These are phyloP conservation scores for Botia kubotai DNA, from an alignment of 2,797 vertebrate genomes.

Conservation along the genomic window DNA sequence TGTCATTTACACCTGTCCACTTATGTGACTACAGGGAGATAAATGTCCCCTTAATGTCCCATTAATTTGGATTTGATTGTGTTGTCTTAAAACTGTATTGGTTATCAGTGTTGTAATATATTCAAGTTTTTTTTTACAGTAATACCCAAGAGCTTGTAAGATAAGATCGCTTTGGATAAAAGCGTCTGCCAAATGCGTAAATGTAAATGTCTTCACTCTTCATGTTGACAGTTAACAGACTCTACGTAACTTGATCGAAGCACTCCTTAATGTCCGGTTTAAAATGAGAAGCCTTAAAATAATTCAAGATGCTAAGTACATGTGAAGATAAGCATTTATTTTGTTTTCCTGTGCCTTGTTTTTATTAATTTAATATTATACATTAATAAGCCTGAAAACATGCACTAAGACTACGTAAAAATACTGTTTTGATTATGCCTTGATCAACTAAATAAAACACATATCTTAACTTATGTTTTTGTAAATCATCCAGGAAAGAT, in stretches of 20 bases:
- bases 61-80: neutral
- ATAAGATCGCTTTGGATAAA: too few relatives aligned
- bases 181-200: too few relatives aligned
- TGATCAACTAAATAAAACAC: conserved; percentile 7
- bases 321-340: conserved; percentile 27
- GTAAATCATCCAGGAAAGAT: neutral
- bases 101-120: neutral
- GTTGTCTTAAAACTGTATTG: neutral
- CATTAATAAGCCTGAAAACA: neutral
- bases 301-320: conserved; percentile 8
- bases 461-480: neutral
- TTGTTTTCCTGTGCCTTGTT: conserved; percentile 53
- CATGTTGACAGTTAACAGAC: neutral
- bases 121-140: neutral
- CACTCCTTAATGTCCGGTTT: neutral
- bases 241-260: neutral
- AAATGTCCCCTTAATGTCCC: neutral
- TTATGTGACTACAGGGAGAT: neutral
- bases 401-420: neutral
- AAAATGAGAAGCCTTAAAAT: neutral
- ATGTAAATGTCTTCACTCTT: too few relatives aligned
- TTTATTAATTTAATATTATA: neutral
- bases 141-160: neutral
- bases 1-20: too few relatives aligned
- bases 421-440: conserved; percentile 2